Percentiles rank a stretch among this genome's conserved stretches.
Conservation (phyloP, 1,140 invertebrate species). For the Drosophila leontia region DNA sequence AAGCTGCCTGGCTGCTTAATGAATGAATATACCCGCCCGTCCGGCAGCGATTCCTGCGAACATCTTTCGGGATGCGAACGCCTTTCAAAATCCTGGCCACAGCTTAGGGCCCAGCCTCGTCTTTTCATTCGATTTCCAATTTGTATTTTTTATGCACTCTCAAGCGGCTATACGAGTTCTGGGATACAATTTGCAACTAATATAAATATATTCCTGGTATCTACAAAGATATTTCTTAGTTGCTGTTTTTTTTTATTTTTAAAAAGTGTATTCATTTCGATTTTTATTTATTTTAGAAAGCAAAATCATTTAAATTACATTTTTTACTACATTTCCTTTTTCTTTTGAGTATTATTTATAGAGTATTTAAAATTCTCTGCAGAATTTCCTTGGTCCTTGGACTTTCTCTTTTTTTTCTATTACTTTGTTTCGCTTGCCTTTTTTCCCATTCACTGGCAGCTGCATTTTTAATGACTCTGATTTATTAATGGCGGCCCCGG, state of each 20-base stretch:
- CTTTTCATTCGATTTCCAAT: slow-evolving; percentile 78
- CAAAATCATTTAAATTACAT: neutral
- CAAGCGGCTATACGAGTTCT: neutral
- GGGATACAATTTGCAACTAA: neutral
- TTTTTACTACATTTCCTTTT: too few species aligned
- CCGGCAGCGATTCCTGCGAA: slow-evolving; percentile 8
- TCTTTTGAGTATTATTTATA: neutral
- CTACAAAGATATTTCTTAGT: neutral
- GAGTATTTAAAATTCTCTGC: slow-evolving; percentile 14
- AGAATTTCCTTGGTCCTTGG: neutral
- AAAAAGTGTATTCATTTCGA: neutral
- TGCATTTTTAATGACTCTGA: slow-evolving; percentile 85
- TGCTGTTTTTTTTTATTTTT: neutral
- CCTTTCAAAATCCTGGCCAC: slow-evolving; percentile 40
- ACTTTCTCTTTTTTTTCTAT: slow-evolving; percentile 37
- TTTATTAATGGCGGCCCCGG: slow-evolving; percentile 83
- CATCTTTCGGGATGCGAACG: slow-evolving; percentile 30
- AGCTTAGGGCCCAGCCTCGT: slow-evolving; percentile 38
- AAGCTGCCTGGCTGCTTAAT: slow-evolving; percentile 67
- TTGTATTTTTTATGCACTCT: slow-evolving; percentile 40
- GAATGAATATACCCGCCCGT: slow-evolving; percentile 51
- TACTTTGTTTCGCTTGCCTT: slow-evolving; percentile 43
- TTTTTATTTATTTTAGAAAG: neutral
- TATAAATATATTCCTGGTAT: neutral
- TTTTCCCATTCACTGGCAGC: slow-evolving; percentile 60